These are phyloP conservation scores for Myrmecobius fasciatus DNA, from an alignment of 2,113 vertebrate species.

Conservation along the genomic window DNA sequence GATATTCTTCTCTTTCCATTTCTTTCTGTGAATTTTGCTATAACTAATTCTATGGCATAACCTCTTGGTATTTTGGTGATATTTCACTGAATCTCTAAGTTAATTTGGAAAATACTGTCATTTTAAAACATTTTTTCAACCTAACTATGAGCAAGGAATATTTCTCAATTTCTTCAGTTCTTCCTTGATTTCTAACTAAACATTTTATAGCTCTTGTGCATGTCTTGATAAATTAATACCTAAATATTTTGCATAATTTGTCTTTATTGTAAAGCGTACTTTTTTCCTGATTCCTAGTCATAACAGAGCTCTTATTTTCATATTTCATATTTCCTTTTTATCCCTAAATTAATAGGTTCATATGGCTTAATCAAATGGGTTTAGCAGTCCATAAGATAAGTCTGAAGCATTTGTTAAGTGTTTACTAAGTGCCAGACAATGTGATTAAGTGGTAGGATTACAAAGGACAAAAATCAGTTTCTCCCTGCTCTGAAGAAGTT, in stretches of 20 bases:
- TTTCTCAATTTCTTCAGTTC: not conserved
- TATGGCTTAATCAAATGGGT: not conserved
- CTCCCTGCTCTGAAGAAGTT: not conserved
- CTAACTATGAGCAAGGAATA: not conserved
- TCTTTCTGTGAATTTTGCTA: not conserved
- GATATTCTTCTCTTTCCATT: not conserved
- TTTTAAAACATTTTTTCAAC: not conserved
- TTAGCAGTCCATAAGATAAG: not conserved
- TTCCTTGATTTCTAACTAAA: not conserved
- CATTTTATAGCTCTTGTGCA: not conserved
- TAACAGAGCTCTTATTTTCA: not conserved
- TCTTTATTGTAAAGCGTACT: not conserved
- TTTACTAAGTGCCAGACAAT: not conserved
- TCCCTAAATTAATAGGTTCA: not conserved
- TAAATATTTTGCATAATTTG: not conserved
- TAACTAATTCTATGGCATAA: not conserved
- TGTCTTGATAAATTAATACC: not conserved
- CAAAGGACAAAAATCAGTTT: not conserved
- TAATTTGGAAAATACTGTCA: not conserved
- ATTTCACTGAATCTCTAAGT: not conserved
- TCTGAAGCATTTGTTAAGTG: not conserved
- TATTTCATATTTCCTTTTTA: not conserved
- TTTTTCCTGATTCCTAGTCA: not conserved
- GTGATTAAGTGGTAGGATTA: not conserved
- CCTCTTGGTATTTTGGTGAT: not conserved